phyloP scores from a whole-genome alignment of 1,140 invertebrate species.

The Philotrypesis tridentata region DNA sequence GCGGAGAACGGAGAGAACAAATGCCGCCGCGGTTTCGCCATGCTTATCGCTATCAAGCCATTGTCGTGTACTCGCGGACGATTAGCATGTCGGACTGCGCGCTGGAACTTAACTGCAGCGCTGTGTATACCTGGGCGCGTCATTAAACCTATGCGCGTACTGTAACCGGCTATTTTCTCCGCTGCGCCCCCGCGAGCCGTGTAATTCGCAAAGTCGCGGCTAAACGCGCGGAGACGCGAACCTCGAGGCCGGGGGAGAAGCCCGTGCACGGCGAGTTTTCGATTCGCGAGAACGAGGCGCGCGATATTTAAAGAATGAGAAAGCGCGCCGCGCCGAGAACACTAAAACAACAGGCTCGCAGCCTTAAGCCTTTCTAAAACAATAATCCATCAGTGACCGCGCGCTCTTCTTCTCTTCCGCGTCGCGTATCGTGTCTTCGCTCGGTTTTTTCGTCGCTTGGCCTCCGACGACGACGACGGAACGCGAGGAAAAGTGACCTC shows the following conservation, averaged over 20 bases:
- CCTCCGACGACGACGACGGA: no score
- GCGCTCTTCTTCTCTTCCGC: no score
- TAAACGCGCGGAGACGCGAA: no score
- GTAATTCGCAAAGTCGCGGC: no score
- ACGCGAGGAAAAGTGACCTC: neutral
- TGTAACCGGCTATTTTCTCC: no score
- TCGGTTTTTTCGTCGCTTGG: no score
- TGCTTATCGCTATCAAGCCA: neutral
- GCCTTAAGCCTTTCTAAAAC: constrained; percentile 10
- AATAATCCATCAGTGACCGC: neutral
- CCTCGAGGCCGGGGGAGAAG: neutral
- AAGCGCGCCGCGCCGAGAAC: neutral
- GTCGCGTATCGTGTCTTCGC: no score
- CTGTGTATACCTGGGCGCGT: no score
- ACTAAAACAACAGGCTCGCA: neutral
- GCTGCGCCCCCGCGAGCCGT: no score
- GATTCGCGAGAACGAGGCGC: neutral
- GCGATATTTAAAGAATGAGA: neutral
- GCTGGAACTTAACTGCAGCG: neutral
- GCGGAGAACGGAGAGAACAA: neutral
- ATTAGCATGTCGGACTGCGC: neutral
- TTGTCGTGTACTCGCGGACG: neutral
- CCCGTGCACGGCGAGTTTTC: neutral
- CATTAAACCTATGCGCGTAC: no score
- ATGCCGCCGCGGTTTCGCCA: neutral